Evolutionary conservation across 2,113 vertebrate genomes (phyloP).

Genomic region (Hiodon alosoides): DNA sequence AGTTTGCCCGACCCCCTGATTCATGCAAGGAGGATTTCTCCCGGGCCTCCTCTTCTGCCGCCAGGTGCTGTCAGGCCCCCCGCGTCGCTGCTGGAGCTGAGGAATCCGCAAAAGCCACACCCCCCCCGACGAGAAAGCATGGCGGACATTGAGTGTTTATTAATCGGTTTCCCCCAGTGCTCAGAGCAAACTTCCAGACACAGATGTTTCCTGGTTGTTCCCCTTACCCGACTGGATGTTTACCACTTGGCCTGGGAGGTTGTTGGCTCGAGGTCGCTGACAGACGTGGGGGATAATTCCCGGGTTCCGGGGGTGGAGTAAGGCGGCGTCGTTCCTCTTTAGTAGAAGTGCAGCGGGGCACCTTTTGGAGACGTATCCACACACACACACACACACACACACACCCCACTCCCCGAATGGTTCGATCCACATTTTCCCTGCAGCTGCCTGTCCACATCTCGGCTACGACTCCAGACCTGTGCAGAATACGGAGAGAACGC

Average conservation of each 20-base stretch:
- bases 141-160: not conserved
- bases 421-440: too few relatives aligned
- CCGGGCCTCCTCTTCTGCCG: not conserved
- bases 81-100: not conserved
- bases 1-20: too few relatives aligned
- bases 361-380: too few relatives aligned
- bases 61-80: not conserved
- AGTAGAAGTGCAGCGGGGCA: not conserved
- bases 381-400: too few relatives aligned
- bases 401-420: too few relatives aligned
- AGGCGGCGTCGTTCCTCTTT: not conserved
- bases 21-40: not conserved
- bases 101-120: not conserved
- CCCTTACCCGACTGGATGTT: not conserved
- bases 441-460: too few relatives aligned
- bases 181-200: not conserved
- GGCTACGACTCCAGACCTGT: too few relatives aligned
- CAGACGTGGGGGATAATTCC: not conserved
- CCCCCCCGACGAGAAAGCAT: too few relatives aligned
- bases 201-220: not conserved
- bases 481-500: too few relatives aligned
- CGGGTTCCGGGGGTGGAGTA: not conserved
- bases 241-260: not conserved
- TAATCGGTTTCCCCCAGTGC: not conserved
- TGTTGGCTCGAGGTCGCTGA: not conserved